Percentiles rank a stretch among this genome's conserved stretches.
Conservation (phyloP, 2,888 invertebrate genomes). For the Dicyrtomina minuta region DNA sequence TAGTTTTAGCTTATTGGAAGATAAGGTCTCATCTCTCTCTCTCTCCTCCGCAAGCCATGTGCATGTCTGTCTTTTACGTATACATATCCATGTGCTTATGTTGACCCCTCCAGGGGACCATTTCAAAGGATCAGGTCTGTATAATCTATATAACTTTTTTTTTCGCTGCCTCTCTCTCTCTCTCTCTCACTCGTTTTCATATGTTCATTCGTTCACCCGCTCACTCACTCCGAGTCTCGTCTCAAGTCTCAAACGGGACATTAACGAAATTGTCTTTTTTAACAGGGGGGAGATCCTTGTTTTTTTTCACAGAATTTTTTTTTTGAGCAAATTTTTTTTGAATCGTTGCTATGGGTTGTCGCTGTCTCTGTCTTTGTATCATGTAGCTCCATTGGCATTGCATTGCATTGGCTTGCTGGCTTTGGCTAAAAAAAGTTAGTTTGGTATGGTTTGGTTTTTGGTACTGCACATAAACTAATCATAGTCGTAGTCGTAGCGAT, state of each 20-base stretch:
- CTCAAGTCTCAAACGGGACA: slow-evolving; percentile 48
- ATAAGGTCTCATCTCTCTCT: no score
- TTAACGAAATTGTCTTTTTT: slow-evolving; percentile 53
- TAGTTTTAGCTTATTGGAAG: no score
- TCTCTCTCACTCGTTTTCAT: no score
- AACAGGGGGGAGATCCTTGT: slow-evolving; percentile 23
- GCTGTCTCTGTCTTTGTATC: no score
- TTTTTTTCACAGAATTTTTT: not conserved
- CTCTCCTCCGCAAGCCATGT: not conserved
- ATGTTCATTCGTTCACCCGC: no score
- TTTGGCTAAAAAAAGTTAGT: no score
- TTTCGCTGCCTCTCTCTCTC: slow-evolving; percentile 7
- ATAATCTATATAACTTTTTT: slow-evolving; percentile 19
- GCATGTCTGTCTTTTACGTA: not conserved
- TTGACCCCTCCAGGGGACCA: slow-evolving; percentile 33
- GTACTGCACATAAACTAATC: no score
- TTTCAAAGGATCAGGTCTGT: slow-evolving; percentile 32
- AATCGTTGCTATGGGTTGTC: no score
- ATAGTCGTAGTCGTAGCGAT: no score
- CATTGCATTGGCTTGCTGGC: no score
- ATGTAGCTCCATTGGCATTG: no score
- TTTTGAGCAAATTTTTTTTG: slow-evolving; percentile 11
- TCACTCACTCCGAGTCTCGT: slow-evolving; percentile 6
- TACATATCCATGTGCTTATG: not conserved
- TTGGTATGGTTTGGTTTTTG: no score